Conservation (phyloP, 2,888 invertebrate species). For the Euplagia quadripunctaria region DNA sequence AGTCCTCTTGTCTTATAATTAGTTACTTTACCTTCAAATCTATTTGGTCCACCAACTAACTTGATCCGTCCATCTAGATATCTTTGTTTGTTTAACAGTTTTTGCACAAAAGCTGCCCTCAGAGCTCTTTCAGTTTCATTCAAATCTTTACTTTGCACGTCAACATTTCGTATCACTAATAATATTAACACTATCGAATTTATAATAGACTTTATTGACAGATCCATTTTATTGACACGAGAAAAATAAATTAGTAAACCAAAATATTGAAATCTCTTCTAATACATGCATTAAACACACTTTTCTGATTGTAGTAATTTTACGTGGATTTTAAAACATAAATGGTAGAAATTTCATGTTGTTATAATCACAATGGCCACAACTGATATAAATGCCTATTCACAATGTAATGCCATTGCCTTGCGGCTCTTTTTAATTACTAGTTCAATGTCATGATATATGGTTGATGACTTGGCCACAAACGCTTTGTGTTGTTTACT, state of each 20-base stretch:
- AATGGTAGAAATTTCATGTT: not conserved
- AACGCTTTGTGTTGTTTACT: constrained; percentile 35
- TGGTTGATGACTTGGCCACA: constrained; percentile 51
- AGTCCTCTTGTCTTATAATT: not conserved
- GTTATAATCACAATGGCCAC: constrained; percentile 10
- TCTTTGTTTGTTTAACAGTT: constrained; percentile 90
- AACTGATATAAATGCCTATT: constrained; percentile 44
- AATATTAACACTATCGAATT: constrained; percentile 49
- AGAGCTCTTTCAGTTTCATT: constrained; percentile 72
- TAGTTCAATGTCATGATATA: constrained; percentile 71
- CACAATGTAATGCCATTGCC: constrained; percentile 46
- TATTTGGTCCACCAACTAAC: constrained; percentile 90
- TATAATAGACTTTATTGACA: constrained; percentile 26
- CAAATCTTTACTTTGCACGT: constrained; percentile 66
- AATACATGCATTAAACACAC: too few relatives aligned
- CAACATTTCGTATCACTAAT: constrained; percentile 49
- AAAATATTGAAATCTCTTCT: not conserved
- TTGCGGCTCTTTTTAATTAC: constrained; percentile 44
- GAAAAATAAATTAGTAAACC: not conserved
- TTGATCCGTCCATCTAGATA: constrained; percentile 92
- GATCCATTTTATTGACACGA: constrained; percentile 27
- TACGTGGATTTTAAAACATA: too few relatives aligned
- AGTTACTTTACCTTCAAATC: constrained; percentile 90
- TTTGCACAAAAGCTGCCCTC: constrained; percentile 89
- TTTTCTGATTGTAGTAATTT: too few relatives aligned